Evolutionary conservation across 2,797 vertebrate genomes (phyloP).

Genomic region (Synaphobranchus kaupii): DNA sequence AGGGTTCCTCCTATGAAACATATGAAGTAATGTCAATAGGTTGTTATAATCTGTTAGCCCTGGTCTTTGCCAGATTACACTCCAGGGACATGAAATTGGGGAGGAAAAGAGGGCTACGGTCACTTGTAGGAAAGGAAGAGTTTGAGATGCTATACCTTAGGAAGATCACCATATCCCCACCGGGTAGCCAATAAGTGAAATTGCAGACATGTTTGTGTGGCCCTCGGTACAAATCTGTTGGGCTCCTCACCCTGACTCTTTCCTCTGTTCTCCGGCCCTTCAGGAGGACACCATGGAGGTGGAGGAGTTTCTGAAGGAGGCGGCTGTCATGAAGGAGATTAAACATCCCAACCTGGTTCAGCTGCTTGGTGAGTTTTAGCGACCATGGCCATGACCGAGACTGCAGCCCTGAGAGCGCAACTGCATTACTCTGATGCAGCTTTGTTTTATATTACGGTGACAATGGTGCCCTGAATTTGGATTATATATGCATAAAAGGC

Average conservation of each 20-base stretch:
- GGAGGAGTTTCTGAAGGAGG: conserved; percentile 97
- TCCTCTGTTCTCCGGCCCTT: background rate
- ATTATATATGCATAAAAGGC: background rate
- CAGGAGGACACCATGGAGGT: conserved; percentile 99
- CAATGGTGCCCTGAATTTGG: background rate
- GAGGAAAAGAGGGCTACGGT: background rate
- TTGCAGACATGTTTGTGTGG: conserved; percentile 27
- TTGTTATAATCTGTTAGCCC: background rate
- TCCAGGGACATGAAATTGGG: background rate
- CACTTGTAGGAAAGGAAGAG: background rate
- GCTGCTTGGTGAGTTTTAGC: conserved; percentile 82
- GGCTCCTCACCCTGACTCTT: background rate
- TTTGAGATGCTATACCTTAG: background rate
- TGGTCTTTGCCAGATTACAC: background rate
- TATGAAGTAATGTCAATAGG: background rate
- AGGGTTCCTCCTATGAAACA: background rate
- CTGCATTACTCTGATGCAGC: background rate
- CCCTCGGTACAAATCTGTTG: background rate
- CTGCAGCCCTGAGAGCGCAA: background rate
- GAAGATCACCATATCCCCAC: conserved; percentile 46
- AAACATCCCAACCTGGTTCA: conserved; percentile 98
- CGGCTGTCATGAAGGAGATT: conserved; percentile 98
- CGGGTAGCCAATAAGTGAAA: conserved; percentile 53
- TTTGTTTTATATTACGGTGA: background rate
- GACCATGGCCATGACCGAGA: background rate